These are phyloP conservation scores for Coracopsis vasa DNA, from an alignment of 2,113 vertebrate genomes.

Conservation along the genomic window DNA sequence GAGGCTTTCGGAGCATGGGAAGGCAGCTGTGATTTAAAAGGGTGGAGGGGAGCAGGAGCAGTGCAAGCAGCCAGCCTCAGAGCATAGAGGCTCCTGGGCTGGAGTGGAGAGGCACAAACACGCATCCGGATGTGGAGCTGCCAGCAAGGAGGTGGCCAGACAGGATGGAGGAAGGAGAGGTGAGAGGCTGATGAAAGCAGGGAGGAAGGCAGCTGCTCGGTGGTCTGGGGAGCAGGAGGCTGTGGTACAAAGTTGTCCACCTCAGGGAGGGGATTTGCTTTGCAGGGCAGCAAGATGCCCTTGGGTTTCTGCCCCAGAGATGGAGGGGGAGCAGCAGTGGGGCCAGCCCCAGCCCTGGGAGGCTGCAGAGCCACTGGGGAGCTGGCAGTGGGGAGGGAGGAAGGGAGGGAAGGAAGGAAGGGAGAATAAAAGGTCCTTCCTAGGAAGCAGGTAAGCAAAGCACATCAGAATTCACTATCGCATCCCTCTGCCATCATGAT, in stretches of 20 bases:
- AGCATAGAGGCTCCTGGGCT: rapidly evolving
- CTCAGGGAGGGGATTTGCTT: background rate
- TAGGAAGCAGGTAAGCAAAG: background rate
- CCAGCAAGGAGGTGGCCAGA: background rate
- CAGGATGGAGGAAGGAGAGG: background rate
- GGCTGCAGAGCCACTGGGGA: background rate
- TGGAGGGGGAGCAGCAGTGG: background rate
- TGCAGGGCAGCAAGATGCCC: rapidly evolving
- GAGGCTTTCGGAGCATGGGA: rapidly evolving
- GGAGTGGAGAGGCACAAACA: background rate
- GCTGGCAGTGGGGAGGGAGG: background rate
- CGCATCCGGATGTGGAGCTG: background rate
- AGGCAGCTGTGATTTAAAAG: background rate
- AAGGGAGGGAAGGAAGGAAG: background rate
- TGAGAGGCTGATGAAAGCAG: background rate
- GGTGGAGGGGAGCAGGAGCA: background rate
- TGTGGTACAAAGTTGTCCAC: background rate
- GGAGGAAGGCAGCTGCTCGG: background rate
- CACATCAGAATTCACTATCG: background rate
- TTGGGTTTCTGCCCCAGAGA: background rate
- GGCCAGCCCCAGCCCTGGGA: background rate
- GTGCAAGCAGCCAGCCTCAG: rapidly evolving
- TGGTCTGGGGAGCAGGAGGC: background rate
- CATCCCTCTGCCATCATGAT: background rate
- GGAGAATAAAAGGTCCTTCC: background rate